A percentile compares a stretch with the other conserved stretches of the same genome.
phyloP scores from a whole-genome alignment of 2,888 invertebrate species.

The Drosophila leonis region DNA sequence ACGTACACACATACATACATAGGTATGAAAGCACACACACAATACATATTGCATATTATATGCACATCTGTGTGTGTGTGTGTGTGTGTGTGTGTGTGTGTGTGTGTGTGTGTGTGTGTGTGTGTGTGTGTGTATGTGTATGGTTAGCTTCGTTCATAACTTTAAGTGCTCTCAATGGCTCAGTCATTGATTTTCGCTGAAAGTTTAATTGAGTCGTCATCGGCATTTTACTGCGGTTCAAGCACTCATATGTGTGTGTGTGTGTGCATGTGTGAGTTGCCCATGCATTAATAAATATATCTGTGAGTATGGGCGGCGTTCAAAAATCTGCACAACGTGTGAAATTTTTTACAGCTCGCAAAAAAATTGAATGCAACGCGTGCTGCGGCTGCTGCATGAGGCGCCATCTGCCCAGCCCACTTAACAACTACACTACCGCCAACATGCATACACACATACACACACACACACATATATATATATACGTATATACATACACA shows the following conservation, averaged over 20 bases:
- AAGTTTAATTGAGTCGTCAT: slow-evolving; percentile 58
- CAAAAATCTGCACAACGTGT: slow-evolving; percentile 48
- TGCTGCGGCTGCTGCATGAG: slow-evolving; percentile 36
- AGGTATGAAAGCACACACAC: background rate
- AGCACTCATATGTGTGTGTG: slow-evolving; percentile 1
- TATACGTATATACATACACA: too few species aligned
- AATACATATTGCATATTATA: background rate
- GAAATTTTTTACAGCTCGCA: slow-evolving; percentile 39
- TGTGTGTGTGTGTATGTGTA: background rate
- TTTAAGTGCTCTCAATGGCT: slow-evolving; percentile 49
- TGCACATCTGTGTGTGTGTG: slow-evolving; percentile 2
- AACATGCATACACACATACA: background rate
- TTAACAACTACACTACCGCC: slow-evolving; percentile 20
- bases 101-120: slow-evolving; percentile 1
- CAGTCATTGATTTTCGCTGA: slow-evolving; percentile 55
- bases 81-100: too few species aligned
- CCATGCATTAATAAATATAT: slow-evolving; percentile 27
- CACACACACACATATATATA: background rate
- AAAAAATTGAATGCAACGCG: slow-evolving; percentile 46
- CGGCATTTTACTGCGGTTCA: slow-evolving; percentile 32
- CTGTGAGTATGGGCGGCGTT: slow-evolving; percentile 26
- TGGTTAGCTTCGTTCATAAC: slow-evolving; percentile 36
- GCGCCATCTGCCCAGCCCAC: slow-evolving; percentile 46
- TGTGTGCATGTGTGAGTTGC: background rate
- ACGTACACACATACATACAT: background rate